These are phyloP conservation scores for Drosophila watanabei DNA, from an alignment of 1,140 invertebrate species.

Conservation along the genomic window DNA sequence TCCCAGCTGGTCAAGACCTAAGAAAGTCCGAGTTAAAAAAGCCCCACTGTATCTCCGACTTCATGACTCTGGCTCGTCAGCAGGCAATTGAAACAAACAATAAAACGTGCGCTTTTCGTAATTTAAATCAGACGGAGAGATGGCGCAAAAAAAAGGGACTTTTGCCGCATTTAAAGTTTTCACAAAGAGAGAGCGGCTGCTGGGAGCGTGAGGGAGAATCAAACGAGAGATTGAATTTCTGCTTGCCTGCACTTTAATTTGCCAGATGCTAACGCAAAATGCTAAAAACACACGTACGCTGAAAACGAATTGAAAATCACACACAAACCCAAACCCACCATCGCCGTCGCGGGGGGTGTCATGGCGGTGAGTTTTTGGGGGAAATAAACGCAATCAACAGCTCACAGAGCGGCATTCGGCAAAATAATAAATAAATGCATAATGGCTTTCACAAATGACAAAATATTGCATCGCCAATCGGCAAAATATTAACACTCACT, in stretches of 20 bases:
- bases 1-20: background rate
- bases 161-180: constrained; percentile 55
- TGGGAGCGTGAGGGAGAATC: constrained; percentile 40
- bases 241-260: constrained; percentile 83
- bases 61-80: constrained; percentile 59
- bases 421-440: constrained; percentile 83
- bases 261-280: constrained; percentile 71
- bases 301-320: constrained; percentile 74
- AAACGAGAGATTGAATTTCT: constrained; percentile 84
- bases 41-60: constrained; percentile 10
- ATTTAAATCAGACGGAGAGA: constrained; percentile 70
- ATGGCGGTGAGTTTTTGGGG: background rate
- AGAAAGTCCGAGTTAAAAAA: background rate
- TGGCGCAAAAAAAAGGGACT: constrained; percentile 59
- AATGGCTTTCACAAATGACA: constrained; percentile 78
- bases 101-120: constrained; percentile 82
- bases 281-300: constrained; percentile 72
- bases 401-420: constrained; percentile 42
- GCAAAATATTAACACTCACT: constrained; percentile 78
- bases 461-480: constrained; percentile 80
- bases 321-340: constrained; percentile 24
- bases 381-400: constrained; percentile 76
- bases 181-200: constrained; percentile 22
- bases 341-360: background rate
- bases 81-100: constrained; percentile 82